A percentile compares a stretch with the other conserved stretches of the same genome.
Evolutionary conservation across 2,113 vertebrate genomes (phyloP).

Genomic region (Picathartes gymnocephalus): DNA sequence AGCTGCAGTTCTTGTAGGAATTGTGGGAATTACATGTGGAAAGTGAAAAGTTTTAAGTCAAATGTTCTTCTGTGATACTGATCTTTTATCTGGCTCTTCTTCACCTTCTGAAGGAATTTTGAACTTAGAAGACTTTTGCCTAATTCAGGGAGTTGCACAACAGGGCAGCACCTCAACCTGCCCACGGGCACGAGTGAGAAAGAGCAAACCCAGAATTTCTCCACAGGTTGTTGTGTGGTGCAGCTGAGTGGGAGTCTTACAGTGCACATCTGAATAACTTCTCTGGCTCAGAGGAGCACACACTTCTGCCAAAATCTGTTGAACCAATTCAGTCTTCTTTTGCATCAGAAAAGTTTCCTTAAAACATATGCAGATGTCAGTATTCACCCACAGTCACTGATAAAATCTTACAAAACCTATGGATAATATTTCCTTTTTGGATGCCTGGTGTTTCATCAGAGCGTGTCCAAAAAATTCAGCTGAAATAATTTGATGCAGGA

Average conservation of each 20-base stretch:
- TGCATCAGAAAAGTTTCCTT: not conserved
- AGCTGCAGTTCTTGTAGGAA: not conserved
- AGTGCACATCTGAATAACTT: not conserved
- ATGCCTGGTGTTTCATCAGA: not conserved
- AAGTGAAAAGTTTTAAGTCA: not conserved
- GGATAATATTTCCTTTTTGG: not conserved
- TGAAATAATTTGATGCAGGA: not conserved
- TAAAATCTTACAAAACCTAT: not conserved
- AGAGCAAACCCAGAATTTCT: not conserved
- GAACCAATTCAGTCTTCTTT: not conserved
- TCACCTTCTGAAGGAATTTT: not conserved
- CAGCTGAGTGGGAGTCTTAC: not conserved
- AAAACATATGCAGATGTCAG: not conserved
- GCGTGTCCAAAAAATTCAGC: not conserved
- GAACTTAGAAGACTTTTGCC: not conserved
- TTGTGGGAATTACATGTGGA: not conserved
- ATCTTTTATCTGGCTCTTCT: not conserved
- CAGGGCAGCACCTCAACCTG: not conserved
- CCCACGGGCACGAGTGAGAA: not conserved
- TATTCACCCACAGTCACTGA: not conserved
- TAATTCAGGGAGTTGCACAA: not conserved
- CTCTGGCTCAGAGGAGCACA: not conserved
- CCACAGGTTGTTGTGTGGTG: not conserved
- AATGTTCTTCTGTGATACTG: not conserved
- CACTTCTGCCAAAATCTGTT: not conserved